Evolutionary conservation across 2,113 vertebrate genomes (phyloP).

Genomic region (Amphiprion percula): DNA sequence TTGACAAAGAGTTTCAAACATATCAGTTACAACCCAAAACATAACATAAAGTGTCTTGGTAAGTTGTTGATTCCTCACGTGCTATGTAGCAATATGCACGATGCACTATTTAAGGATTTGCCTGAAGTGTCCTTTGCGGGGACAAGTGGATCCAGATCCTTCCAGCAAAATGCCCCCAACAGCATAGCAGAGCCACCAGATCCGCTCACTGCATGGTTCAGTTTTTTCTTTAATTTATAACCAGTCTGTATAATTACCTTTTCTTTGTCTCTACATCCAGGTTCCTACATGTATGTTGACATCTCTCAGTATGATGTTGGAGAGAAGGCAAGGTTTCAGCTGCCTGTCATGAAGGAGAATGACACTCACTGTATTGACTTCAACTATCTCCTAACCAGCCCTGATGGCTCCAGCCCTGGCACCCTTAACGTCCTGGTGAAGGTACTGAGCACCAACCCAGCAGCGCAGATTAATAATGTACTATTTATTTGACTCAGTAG

Average conservation of each 20-base stretch:
- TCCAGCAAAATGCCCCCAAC: too few species aligned
- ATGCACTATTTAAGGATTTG: too few species aligned
- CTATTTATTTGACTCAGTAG: not conserved
- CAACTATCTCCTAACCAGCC: conserved; percentile 93
- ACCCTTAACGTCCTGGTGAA: conserved; percentile 95
- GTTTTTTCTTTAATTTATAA: too few species aligned
- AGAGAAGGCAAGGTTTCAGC: conserved; percentile 94
- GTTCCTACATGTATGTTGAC: conserved; percentile 98
- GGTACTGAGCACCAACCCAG: conserved; percentile 36
- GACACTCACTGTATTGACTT: conserved; percentile 99
- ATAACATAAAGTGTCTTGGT: too few species aligned
- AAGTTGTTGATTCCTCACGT: too few species aligned
- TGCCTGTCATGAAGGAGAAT: conserved; percentile 98
- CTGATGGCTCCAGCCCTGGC: conserved; percentile 91
- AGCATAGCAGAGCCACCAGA: too few species aligned
- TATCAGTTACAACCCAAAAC: conserved; percentile 5
- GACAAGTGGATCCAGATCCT: too few species aligned
- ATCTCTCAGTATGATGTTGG: conserved; percentile 92
- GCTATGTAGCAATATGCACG: too few species aligned
- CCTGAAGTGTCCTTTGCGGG: too few species aligned
- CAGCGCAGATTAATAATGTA: not conserved
- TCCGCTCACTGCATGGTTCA: too few species aligned
- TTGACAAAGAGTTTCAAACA: conserved; percentile 3
- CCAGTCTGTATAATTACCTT: not conserved
- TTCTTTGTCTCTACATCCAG: conserved; percentile 73